Evolutionary conservation across 2,113 vertebrate species (phyloP).

Genomic region (Panurus biarmicus): DNA sequence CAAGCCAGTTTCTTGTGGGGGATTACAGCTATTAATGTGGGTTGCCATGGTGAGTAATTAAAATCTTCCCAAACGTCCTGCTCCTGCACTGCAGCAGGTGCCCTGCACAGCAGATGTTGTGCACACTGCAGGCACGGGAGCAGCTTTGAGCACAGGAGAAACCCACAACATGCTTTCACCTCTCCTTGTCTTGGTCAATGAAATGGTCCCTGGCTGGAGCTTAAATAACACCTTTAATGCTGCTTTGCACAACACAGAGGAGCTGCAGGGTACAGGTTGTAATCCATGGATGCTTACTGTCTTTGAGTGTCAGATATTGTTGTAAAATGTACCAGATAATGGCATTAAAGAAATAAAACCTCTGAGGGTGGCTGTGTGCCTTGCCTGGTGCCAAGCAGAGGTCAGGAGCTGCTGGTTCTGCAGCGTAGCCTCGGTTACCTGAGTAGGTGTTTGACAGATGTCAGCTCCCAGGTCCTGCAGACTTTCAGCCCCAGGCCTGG

Average conservation of each 20-base stretch:
- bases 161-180: not conserved
- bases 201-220: not conserved
- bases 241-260: not conserved
- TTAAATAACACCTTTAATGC: not conserved
- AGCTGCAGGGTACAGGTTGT: not conserved
- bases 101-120: constrained; percentile 32
- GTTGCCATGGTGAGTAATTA: constrained; percentile 56
- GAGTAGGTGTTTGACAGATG: not conserved
- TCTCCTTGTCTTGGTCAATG: not conserved
- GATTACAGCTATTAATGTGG: not conserved
- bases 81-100: not conserved
- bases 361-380: not conserved
- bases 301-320: not conserved
- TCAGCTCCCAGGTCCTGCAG: not conserved
- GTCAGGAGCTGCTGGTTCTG: not conserved
- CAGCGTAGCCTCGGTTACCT: not conserved
- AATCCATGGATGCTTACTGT: not conserved
- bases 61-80: not conserved
- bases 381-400: not conserved
- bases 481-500: not conserved
- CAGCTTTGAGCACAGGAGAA: not conserved
- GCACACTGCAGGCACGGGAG: not conserved
- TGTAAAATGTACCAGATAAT: not conserved
- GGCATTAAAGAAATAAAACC: not conserved
- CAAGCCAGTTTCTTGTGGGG: not conserved